Base-by-base conservation (phyloP, 2,888 invertebrate genomes). In the Catotricha subobsoleta region DNA sequence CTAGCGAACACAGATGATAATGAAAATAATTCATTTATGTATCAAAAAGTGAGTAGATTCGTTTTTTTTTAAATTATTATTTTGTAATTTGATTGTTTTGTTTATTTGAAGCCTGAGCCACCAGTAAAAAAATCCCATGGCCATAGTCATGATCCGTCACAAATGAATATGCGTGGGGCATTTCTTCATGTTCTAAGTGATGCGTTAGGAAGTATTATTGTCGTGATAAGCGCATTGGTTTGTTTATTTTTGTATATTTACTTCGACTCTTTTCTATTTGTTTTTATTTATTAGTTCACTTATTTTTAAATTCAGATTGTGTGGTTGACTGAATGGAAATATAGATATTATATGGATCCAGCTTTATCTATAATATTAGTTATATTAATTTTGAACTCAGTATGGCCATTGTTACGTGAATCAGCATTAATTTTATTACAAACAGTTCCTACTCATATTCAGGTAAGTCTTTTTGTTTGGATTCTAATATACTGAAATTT, bases 101-200 rank as follows among this genome's bases (percentile, higher is more conserved):
- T 44, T 35, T 41, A 44, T 28, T 30, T 16, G 34, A 41, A 28
- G 36, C 44, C 2, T 42, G 44, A 18, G 47, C 49, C 54, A 59
- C 48, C 50, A 36, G 58, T 60, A 35, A 62, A 64, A 43, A 56
- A 67, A 42, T 60, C 60, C 9, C 71, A 72, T 49, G 65, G 66
- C 4, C 70, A 71, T 50, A 64, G 67, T 42, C 67, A 67, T 49
- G 71, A 76, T 55, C 72, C 82, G 1, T 76, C 79, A 3, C 87
- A 92, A 58, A 80, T 98, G 81, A 98, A 98, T 59, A 98, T 99
- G 94, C 77, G 88, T 41, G 98, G 95, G n/a, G 97, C 97, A n/a
- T 98, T 97, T 61, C 69, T 98, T 41, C 98, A 98, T 59, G 83
- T 99, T 4, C 64, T 98, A 28, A 94, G 95, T 37, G 98, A 98